phyloP scores from a whole-genome alignment of 2,888 invertebrate species.

The Oscheius sp. region DNA sequence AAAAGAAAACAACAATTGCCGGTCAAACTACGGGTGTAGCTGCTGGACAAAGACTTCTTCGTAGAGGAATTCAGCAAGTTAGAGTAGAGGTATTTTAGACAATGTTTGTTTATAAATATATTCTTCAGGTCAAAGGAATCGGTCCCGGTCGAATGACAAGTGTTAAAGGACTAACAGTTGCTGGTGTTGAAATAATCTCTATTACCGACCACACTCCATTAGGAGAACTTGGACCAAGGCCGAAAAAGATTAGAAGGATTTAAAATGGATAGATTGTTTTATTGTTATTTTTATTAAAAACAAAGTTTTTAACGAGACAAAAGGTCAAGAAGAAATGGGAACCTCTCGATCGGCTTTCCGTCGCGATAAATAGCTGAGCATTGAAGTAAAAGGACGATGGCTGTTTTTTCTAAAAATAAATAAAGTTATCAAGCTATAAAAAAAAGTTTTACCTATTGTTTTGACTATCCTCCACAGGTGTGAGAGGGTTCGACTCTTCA shows the following conservation, averaged over 20 bases:
- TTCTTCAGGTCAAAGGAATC: slow-evolving; percentile 69
- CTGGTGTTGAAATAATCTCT: slow-evolving; percentile 87
- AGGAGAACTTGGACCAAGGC: slow-evolving; percentile 80
- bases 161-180: slow-evolving; percentile 90
- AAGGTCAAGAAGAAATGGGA: not conserved
- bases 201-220: slow-evolving; percentile 90
- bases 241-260: slow-evolving; percentile 85
- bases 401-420: slow-evolving; percentile 7
- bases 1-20: slow-evolving; percentile 91
- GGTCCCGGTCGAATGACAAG: slow-evolving; percentile 78
- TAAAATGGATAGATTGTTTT: slow-evolving; percentile 70
- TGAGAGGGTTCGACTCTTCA: slow-evolving; percentile 32
- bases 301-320: too few relatives aligned
- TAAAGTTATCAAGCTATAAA: not conserved
- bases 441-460: not conserved
- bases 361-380: slow-evolving; percentile 22
- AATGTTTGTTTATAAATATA: not conserved
- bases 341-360: slow-evolving; percentile 22
- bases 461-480: slow-evolving; percentile 23
- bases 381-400: slow-evolving; percentile 4
- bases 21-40: slow-evolving; percentile 88
- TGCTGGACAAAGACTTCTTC: slow-evolving; percentile 75
- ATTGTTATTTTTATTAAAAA: not conserved
- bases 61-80: slow-evolving; percentile 70
- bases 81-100: slow-evolving; percentile 54